Evolutionary conservation across 2,888 invertebrate genomes (phyloP).

Genomic region (Epinotia demarniana): DNA sequence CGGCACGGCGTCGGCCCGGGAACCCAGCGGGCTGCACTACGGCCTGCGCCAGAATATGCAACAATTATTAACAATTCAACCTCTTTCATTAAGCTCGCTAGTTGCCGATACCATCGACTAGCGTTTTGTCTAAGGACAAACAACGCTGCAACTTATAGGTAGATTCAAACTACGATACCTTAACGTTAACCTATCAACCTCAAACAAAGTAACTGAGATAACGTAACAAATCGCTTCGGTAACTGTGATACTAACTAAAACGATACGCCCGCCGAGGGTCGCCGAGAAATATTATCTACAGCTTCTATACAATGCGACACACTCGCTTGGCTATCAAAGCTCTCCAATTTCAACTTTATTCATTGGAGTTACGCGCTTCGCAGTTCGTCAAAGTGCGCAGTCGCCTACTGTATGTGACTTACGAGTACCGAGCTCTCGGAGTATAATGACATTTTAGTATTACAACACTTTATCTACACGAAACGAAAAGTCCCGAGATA

Average conservation of each 20-base stretch:
- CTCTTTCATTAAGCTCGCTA: neutral
- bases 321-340: slow-evolving; percentile 12
- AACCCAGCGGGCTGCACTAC: slow-evolving; percentile 5
- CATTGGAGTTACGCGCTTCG: slow-evolving; percentile 3
- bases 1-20: neutral
- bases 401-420: slow-evolving; percentile 63
- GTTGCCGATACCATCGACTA: slow-evolving; percentile 18
- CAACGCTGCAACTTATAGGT: slow-evolving; percentile 28
- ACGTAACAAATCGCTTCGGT: slow-evolving; percentile 79
- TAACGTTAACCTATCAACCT: slow-evolving; percentile 78
- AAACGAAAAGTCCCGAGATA: slow-evolving; percentile 81
- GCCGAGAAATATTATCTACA: slow-evolving; percentile 76
- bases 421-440: slow-evolving; percentile 70
- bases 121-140: slow-evolving; percentile 50
- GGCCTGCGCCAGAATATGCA: slow-evolving; percentile 1
- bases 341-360: slow-evolving; percentile 33
- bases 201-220: slow-evolving; percentile 78
- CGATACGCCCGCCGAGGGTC: slow-evolving; percentile 68
- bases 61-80: neutral
- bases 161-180: slow-evolving; percentile 42
- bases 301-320: slow-evolving; percentile 41
- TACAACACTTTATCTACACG: slow-evolving; percentile 82
- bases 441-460: slow-evolving; percentile 84
- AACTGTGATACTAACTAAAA: slow-evolving; percentile 72
- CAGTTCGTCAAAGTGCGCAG: neutral